Conservation (phyloP, 2,797 vertebrate species). For the Morelia viridis region DNA sequence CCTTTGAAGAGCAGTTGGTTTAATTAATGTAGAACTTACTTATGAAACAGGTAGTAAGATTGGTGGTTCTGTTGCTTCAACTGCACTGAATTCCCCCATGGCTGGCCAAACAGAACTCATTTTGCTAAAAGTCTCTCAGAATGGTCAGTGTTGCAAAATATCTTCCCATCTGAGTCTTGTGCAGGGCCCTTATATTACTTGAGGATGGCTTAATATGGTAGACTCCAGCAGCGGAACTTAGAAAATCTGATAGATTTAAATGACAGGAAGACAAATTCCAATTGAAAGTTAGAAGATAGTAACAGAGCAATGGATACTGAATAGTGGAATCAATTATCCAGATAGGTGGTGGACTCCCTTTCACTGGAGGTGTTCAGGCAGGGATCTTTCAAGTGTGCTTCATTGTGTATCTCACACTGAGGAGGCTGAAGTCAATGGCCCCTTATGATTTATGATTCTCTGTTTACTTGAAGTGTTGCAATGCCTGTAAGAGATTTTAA, state of each 20-base stretch:
- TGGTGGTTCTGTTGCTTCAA: neutral
- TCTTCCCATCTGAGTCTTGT: neutral
- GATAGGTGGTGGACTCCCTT: neutral
- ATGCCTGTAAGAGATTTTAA: neutral
- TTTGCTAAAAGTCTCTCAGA: neutral
- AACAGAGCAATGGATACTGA: neutral
- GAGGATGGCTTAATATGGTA: neutral
- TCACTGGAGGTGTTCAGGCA: neutral
- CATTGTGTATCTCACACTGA: neutral
- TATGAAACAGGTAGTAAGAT: neutral
- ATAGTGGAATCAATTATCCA: neutral
- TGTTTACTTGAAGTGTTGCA: neutral
- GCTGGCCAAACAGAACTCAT: neutral
- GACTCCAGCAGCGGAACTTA: neutral
- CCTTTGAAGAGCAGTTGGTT: neutral
- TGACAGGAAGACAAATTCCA: neutral
- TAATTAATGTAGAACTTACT: neutral
- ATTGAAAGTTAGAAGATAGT: neutral
- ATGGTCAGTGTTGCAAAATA: neutral
- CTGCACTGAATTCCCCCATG: neutral
- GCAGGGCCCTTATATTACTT: too few species aligned
- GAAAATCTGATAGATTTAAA: neutral
- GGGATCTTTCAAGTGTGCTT: neutral
- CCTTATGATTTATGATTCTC: neutral
- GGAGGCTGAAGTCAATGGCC: neutral